A percentile compares a stretch with the other conserved stretches of the same genome.
Conservation (phyloP, 1,140 invertebrate species). For the Euborellia annulipes region DNA sequence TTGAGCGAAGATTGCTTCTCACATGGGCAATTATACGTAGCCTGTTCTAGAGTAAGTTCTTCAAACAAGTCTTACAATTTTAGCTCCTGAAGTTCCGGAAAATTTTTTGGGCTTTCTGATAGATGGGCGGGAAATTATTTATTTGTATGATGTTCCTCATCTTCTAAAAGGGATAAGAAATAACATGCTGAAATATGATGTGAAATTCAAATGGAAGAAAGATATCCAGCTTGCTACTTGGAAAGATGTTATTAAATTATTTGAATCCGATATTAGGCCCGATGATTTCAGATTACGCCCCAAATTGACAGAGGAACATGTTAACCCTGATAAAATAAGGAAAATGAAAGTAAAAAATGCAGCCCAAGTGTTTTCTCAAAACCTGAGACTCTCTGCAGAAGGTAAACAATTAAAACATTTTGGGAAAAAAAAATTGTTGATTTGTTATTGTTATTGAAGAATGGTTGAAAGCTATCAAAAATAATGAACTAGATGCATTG, state of each 20-base stretch:
- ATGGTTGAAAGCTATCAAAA: background rate
- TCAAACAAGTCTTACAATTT: too few relatives aligned
- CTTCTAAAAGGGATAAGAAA: constrained; percentile 13
- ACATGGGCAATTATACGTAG: constrained; percentile 25
- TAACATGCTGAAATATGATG: constrained; percentile 7
- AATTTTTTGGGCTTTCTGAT: constrained; percentile 6
- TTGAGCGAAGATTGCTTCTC: constrained; percentile 18
- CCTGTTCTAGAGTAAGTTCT: constrained; percentile 11
- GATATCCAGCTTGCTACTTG: constrained; percentile 1
- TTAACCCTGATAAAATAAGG: constrained; percentile 7
- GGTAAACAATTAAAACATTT: background rate
- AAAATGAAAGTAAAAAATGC: constrained; percentile 12
- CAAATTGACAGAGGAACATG: constrained; percentile 10
- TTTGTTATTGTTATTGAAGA: background rate
- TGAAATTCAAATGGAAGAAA: background rate
- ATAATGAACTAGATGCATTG: too few relatives aligned
- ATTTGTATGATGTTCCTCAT: constrained; percentile 12
- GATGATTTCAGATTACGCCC: constrained; percentile 7
- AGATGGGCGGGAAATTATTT: constrained; percentile 3
- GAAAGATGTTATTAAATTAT: constrained; percentile 6
- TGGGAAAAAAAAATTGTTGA: background rate
- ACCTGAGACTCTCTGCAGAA: background rate
- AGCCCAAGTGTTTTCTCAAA: constrained; percentile 9
- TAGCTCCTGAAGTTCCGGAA: too few relatives aligned
- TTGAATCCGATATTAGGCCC: constrained; percentile 4